phyloP scores from a whole-genome alignment of 2,797 vertebrate genomes.

The Enteromius radiatus region DNA sequence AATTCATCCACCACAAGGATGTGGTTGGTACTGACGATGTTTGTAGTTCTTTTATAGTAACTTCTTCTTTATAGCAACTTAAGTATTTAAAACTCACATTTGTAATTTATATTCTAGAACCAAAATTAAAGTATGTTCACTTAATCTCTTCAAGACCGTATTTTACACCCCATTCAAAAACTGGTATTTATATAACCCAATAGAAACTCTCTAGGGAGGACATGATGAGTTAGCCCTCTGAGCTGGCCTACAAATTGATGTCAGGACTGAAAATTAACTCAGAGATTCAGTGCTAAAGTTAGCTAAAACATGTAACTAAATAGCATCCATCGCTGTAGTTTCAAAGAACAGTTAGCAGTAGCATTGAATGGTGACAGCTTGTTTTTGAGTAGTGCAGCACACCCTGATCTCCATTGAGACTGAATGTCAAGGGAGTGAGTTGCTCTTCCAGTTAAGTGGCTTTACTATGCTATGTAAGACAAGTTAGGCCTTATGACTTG shows the following conservation, averaged over 20 bases:
- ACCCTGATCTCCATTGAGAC: constrained; percentile 1
- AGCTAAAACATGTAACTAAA: neutral
- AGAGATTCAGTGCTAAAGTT: neutral
- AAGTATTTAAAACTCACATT: neutral
- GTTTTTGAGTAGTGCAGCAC: constrained; percentile 15
- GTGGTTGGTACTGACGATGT: neutral
- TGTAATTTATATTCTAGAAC: neutral
- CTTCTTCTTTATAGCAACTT: neutral
- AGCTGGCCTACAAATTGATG: constrained; percentile 9
- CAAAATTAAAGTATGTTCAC: neutral
- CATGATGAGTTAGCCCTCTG: constrained; percentile 2
- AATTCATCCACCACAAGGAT: neutral
- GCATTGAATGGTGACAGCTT: neutral
- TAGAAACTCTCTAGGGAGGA: neutral
- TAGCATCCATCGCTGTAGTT: neutral
- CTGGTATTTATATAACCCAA: neutral
- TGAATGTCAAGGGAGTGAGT: constrained; percentile 4
- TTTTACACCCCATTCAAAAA: neutral
- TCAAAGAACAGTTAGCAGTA: neutral
- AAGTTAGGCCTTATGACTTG: neutral
- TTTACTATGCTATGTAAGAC: neutral
- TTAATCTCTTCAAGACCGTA: neutral
- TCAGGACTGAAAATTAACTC: neutral
- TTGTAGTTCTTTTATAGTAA: neutral
- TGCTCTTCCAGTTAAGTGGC: constrained; percentile 43